phyloP scores from a whole-genome alignment of 2,113 vertebrate genomes.

The Hemicordylus capensis region DNA sequence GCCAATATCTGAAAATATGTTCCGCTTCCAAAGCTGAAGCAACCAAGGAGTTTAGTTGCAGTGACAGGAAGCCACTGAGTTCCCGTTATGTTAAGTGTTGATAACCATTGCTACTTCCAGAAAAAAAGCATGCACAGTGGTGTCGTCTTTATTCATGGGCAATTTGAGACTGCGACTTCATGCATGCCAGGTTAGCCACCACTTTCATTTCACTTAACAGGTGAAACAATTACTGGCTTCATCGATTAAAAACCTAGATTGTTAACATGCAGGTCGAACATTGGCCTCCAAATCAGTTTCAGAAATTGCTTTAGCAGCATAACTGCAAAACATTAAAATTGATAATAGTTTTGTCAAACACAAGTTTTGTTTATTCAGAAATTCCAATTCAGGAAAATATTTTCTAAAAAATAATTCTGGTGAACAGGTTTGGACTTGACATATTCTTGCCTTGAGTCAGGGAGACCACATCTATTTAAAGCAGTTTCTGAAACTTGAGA shows the following conservation, averaged over 20 bases:
- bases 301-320: constrained; percentile 45
- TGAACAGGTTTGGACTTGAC: fast-evolving
- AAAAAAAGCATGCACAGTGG: background rate
- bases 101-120: background rate
- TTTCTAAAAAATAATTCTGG: background rate
- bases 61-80: too few species aligned
- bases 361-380: too few species aligned
- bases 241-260: background rate
- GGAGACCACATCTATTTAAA: background rate
- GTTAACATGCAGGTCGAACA: constrained; percentile 16
- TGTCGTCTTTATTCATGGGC: background rate
- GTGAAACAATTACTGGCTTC: background rate
- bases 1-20: background rate
- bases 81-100: too few species aligned
- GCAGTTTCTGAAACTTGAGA: constrained; percentile 57
- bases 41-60: background rate
- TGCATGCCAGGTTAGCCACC: background rate
- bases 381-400: background rate
- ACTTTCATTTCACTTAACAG: background rate
- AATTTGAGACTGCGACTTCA: background rate
- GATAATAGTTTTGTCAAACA: too few species aligned
- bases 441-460: background rate
- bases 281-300: constrained; percentile 31
- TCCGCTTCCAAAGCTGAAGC: background rate
- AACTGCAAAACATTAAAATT: background rate